Evolutionary conservation across 1,140 invertebrate genomes (phyloP).

Genomic region (Vanessa tameamea): DNA sequence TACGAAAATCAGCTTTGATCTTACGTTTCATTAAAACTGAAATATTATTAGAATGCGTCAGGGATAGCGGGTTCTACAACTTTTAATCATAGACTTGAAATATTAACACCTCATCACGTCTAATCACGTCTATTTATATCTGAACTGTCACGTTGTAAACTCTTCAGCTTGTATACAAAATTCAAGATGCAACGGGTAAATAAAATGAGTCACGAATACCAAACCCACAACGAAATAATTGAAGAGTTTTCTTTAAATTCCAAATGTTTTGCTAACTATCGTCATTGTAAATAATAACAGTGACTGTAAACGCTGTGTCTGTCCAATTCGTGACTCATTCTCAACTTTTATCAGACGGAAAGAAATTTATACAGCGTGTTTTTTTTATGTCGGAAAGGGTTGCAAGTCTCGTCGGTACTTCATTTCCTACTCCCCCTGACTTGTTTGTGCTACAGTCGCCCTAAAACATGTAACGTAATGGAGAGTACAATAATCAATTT

Average conservation of each 20-base stretch:
- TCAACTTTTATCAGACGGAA: slow-evolving; percentile 1
- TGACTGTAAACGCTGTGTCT: slow-evolving; percentile 3
- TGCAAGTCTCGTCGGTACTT: slow-evolving; percentile 18
- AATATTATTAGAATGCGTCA: slow-evolving; percentile 19
- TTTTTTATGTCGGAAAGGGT: slow-evolving; percentile 15
- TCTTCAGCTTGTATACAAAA: slow-evolving; percentile 25
- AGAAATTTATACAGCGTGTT: slow-evolving; percentile 4
- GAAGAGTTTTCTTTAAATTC: slow-evolving; percentile 15
- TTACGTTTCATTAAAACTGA: slow-evolving; percentile 2
- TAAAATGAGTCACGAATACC: slow-evolving; percentile 45
- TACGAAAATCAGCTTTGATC: slow-evolving; percentile 13
- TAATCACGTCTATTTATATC: slow-evolving; percentile 46
- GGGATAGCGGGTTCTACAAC: background rate
- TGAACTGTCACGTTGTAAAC: slow-evolving; percentile 41
- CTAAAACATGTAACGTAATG: slow-evolving; percentile 29
- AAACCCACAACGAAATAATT: slow-evolving; percentile 27
- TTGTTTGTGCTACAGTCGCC: slow-evolving; percentile 23
- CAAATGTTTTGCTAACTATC: background rate
- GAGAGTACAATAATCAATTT: slow-evolving; percentile 29
- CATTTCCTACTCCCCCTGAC: slow-evolving; percentile 20
- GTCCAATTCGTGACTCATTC: slow-evolving; percentile 14
- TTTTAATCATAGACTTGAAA: slow-evolving; percentile 28
- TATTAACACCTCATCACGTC: slow-evolving; percentile 33
- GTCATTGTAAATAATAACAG: slow-evolving; percentile 20
- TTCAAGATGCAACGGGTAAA: slow-evolving; percentile 38